Percentiles rank a stretch among this genome's conserved stretches.
These are phyloP conservation scores for Gymnobelideus leadbeateri DNA, from an alignment of 2,113 vertebrate species.

Conservation along the genomic window DNA sequence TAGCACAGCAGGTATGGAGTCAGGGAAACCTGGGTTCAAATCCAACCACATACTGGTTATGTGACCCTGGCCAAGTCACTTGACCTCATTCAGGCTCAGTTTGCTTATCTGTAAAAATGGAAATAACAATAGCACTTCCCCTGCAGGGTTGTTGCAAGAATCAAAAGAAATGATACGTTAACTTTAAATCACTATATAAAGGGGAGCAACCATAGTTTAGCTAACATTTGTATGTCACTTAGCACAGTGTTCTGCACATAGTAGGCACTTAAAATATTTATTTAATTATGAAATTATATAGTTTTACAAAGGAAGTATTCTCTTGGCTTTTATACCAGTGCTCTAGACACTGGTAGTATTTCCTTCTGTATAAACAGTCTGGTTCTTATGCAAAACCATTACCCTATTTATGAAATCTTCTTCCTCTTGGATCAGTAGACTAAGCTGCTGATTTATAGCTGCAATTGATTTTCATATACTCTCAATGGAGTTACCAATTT, in stretches of 20 bases:
- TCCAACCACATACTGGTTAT: not conserved
- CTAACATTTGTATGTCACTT: not conserved
- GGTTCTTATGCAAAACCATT: not conserved
- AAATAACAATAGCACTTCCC: not conserved
- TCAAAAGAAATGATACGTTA: not conserved
- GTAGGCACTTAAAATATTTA: not conserved
- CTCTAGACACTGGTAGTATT: not conserved
- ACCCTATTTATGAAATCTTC: slow-evolving; percentile 1
- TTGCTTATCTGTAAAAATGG: not conserved
- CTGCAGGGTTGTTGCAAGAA: not conserved
- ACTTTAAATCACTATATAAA: not conserved
- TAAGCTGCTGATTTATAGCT: not conserved
- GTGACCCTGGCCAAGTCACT: not conserved
- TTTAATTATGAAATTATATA: not conserved
- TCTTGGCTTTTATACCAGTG: not conserved
- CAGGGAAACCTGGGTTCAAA: not conserved
- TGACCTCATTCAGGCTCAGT: not conserved
- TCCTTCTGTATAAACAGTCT: not conserved
- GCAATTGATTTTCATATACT: not conserved
- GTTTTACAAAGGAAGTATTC: not conserved
- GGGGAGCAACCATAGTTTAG: not conserved
- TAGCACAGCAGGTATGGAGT: not conserved
- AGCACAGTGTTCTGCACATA: not conserved
- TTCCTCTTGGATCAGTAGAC: slow-evolving; percentile 1
- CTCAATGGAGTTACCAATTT: not conserved